These are phyloP conservation scores for Etia nguti DNA, from an alignment of 2,113 vertebrate genomes.

Conservation along the genomic window DNA sequence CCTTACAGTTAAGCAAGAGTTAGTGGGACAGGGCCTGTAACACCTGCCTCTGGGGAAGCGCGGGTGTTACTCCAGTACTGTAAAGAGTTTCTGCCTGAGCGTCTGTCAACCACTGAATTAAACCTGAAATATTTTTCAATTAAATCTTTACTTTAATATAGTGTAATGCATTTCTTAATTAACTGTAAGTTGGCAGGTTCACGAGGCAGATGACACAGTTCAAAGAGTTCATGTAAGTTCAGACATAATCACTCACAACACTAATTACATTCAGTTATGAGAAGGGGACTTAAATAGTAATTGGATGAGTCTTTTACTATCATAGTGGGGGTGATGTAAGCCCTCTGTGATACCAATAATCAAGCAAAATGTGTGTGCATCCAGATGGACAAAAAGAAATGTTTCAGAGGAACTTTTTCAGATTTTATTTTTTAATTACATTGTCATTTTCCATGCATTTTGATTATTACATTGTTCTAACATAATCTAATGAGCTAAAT, in stretches of 20 bases:
- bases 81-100: background rate
- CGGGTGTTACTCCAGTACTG: background rate
- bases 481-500: background rate
- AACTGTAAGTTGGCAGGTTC: background rate
- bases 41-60: background rate
- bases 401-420: background rate
- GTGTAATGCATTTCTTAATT: background rate
- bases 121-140: background rate
- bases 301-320: background rate
- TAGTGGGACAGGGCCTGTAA: background rate
- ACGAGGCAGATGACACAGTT: background rate
- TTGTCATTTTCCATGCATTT: background rate
- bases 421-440: background rate
- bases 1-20: slow-evolving; percentile 6
- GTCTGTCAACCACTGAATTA: background rate
- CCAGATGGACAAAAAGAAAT: background rate
- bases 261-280: background rate
- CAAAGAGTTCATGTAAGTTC: background rate
- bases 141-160: background rate
- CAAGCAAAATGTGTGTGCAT: background rate
- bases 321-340: background rate
- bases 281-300: background rate
- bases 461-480: background rate
- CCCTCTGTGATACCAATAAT: background rate
- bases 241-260: background rate